Evolutionary conservation across 2,888 invertebrate genomes (phyloP).

Genomic region (Folsomia manolachei): DNA sequence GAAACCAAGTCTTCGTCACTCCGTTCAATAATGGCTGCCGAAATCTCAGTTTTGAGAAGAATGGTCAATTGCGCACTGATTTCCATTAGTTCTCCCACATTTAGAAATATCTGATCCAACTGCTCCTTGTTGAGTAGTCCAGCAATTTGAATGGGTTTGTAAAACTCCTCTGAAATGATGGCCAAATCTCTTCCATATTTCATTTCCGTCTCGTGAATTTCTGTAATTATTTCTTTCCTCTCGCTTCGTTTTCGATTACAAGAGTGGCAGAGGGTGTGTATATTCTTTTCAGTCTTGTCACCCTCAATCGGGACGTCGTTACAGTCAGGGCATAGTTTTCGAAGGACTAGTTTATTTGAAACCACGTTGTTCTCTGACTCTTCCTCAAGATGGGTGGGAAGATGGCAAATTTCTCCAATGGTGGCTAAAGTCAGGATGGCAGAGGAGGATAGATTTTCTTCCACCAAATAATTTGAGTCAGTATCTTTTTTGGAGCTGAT

Average conservation of each 20-base stretch:
- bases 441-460: neutral
- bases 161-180: slow-evolving; percentile 89
- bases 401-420: neutral
- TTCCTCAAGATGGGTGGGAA: neutral
- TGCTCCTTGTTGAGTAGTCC: slow-evolving; percentile 88
- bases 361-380: neutral
- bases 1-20: slow-evolving; percentile 73
- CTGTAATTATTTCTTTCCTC: slow-evolving; percentile 88
- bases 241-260: slow-evolving; percentile 84
- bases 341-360: slow-evolving; percentile 53
- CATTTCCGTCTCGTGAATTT: slow-evolving; percentile 93
- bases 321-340: slow-evolving; percentile 35
- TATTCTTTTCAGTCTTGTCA: neutral
- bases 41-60: slow-evolving; percentile 79
- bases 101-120: slow-evolving; percentile 85
- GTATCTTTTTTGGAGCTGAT: slow-evolving; percentile 60
- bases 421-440: too few species aligned
- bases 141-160: slow-evolving; percentile 88
- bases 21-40: slow-evolving; percentile 63
- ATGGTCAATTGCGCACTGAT: slow-evolving; percentile 68
- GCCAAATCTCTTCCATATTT: slow-evolving; percentile 90
- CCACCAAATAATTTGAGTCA: slow-evolving; percentile 63
- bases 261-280: slow-evolving; percentile 66
- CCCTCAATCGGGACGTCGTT: slow-evolving; percentile 38
- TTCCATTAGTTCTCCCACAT: slow-evolving; percentile 85